Evolutionary conservation across 2,113 vertebrate species (phyloP), one percentile per base, ranked within the genome.

Genomic region (Phaethornis superciliosus): DNA sequence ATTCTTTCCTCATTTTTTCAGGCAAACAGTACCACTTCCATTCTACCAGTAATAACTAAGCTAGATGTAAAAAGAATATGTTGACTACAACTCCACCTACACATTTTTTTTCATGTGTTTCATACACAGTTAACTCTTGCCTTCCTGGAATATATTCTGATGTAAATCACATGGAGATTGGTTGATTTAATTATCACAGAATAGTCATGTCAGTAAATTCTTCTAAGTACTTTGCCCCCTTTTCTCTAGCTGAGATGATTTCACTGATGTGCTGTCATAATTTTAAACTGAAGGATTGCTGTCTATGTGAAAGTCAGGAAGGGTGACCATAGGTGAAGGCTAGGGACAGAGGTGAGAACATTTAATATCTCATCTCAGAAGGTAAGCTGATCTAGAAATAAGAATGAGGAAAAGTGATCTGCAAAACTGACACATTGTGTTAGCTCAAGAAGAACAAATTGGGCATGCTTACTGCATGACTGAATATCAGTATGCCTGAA

Each of bases 401-500:
- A 65, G n/a, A 90, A 82, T 58, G 42, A 91, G 23, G 59, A 94
- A 88, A 51, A 96, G 56, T 56, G 28, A 21, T 51, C 72, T 86
- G 51, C 60, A 85, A n/a, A 65, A 75, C 64, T 60, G 79, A 79
- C n/a, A 51, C 65, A 37, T 19, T 88, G 33, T 95, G 86, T 91
- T 87, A 85, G 52, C 69, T 94, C 58, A 94, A 91, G 58, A 96
- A 95, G 47, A 94, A 95, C 76, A 92, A 79, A 96, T 20, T 56
- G 37, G 78, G 52, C 74, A 28, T 77, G 58, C 90, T 97, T 96
- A 76, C 85, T 91, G 69, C 67, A 75, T 28, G 87, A 92, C 5
- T 97, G 76, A 96, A 96, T 91, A 95, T 95, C 94, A 93, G 75
- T 94, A 82, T 37, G 24, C 60, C 89, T 93, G 76, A 94, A 96